These are phyloP conservation scores for Sphaerodactylus townsendi DNA, from an alignment of 2,113 vertebrate species.

Conservation along the genomic window DNA sequence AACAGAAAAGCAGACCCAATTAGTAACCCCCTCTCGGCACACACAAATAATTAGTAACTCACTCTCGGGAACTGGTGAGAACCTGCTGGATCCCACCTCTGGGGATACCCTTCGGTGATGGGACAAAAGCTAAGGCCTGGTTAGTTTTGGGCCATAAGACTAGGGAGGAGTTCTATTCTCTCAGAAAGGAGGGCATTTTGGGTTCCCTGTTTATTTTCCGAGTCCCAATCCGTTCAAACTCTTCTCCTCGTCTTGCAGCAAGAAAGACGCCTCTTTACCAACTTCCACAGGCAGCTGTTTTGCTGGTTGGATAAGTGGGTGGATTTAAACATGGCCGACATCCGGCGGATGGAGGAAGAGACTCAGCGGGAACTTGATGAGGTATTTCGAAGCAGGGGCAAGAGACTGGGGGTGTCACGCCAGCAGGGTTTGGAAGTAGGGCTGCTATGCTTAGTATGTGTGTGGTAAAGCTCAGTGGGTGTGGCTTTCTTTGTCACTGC, in stretches of 20 bases:
- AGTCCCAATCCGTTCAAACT: background rate
- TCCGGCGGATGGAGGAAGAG: constrained; percentile 74
- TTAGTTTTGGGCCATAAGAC: background rate
- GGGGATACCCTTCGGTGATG: too few relatives aligned
- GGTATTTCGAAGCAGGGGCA: constrained; percentile 42
- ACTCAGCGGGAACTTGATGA: constrained; percentile 73
- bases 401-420: fast-evolving
- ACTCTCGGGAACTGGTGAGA: too few relatives aligned
- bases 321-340: constrained; percentile 75
- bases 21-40: too few relatives aligned
- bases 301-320: constrained; percentile 78
- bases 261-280: constrained; percentile 75
- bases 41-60: too few relatives aligned
- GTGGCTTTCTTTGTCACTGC: background rate
- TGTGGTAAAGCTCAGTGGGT: background rate
- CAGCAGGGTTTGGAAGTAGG: background rate
- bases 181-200: background rate
- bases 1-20: too few relatives aligned
- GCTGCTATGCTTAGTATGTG: background rate
- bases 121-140: background rate
- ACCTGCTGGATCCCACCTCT: too few relatives aligned
- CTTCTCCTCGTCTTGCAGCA: constrained; percentile 57
- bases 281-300: constrained; percentile 77
- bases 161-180: background rate
- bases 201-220: background rate